These are phyloP conservation scores for Staurois parvus DNA, from an alignment of 2,797 vertebrate species.

Conservation along the genomic window DNA sequence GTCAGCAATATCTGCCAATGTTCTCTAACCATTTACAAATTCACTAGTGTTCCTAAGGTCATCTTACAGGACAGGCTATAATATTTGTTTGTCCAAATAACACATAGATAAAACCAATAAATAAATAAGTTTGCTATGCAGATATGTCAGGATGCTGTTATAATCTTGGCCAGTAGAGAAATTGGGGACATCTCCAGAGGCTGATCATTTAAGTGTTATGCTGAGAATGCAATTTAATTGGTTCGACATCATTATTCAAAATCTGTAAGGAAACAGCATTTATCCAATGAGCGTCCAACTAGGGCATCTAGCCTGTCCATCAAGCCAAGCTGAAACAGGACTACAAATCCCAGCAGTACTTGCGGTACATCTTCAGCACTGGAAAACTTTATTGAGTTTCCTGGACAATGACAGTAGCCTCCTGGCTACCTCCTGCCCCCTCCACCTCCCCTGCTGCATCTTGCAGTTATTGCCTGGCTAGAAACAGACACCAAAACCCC, in stretches of 20 bases:
- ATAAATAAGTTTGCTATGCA: not conserved
- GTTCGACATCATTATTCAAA: not conserved
- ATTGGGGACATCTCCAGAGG: too few relatives aligned
- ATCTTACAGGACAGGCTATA: not conserved
- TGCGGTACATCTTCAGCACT: slow-evolving; percentile 9
- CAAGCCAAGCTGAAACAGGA: not conserved
- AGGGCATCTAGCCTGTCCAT: not conserved
- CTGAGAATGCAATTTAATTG: too few relatives aligned
- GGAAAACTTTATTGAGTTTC: slow-evolving; percentile 50
- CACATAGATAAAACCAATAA: not conserved
- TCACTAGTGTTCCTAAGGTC: not conserved
- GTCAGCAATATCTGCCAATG: not conserved
- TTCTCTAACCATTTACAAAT: not conserved
- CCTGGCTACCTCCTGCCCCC: not conserved
- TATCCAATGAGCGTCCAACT: slow-evolving; percentile 2
- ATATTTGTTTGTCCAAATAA: not conserved
- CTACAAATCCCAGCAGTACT: slow-evolving; percentile 51
- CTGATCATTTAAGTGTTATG: not conserved
- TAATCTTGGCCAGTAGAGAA: not conserved
- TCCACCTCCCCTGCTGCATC: slow-evolving; percentile 8
- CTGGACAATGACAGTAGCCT: slow-evolving; percentile 20
- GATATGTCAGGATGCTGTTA: not conserved
- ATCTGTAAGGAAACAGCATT: not conserved
- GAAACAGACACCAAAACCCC: slow-evolving; percentile 1
- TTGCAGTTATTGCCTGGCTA: slow-evolving; percentile 42